Evolutionary conservation across 2,113 vertebrate genomes (phyloP).

Genomic region (Todiramphus saurophagus): DNA sequence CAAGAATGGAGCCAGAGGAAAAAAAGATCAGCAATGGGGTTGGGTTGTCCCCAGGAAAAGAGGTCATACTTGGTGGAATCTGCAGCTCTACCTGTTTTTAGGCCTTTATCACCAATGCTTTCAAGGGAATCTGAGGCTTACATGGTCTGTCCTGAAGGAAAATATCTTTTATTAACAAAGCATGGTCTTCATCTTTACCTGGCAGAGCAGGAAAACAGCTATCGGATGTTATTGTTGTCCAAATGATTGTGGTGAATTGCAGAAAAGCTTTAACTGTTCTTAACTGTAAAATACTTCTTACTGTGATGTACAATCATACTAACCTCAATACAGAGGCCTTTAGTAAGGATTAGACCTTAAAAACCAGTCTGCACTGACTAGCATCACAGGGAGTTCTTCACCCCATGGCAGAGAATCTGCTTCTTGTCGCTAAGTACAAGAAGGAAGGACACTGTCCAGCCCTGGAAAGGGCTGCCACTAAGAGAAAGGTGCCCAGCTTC

Average conservation of each 20-base stretch:
- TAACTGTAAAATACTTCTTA: neutral
- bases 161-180: neutral
- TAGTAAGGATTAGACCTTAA: neutral
- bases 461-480: neutral
- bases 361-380: neutral
- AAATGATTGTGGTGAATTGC: neutral
- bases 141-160: neutral
- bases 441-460: neutral
- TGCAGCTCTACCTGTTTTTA: neutral
- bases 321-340: neutral
- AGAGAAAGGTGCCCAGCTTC: neutral
- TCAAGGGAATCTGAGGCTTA: neutral
- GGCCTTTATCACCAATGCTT: neutral
- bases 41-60: neutral
- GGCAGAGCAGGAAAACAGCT: neutral
- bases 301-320: neutral
- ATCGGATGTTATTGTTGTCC: neutral
- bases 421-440: neutral
- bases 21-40: neutral
- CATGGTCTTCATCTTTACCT: neutral
- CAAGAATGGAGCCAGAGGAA: neutral
- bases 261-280: neutral
- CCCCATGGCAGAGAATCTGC: neutral
- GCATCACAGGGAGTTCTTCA: neutral
- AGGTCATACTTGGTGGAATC: neutral